These are phyloP conservation scores for Cherax destructor DNA, from an alignment of 1,140 invertebrate species.

Conservation along the genomic window DNA sequence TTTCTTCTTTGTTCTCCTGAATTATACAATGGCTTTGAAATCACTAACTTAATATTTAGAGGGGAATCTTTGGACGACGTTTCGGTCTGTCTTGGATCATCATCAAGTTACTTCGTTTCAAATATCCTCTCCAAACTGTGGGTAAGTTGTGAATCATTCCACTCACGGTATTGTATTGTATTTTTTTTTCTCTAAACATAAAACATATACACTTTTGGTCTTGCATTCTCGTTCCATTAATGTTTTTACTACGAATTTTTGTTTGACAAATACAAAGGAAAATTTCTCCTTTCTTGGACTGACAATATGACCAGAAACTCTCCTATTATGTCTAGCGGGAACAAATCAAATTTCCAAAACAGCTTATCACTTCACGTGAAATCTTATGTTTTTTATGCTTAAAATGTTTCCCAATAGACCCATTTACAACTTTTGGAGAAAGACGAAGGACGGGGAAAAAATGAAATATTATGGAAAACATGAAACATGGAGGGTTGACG, in stretches of 20 bases:
- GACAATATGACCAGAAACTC: constrained; percentile 3
- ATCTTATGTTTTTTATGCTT: constrained; percentile 16
- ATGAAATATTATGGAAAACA: constrained; percentile 69
- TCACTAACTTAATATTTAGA: too few relatives aligned
- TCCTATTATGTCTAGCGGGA: not conserved
- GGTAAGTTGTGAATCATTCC: too few relatives aligned
- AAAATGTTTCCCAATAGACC: constrained; percentile 66
- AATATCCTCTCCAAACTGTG: too few relatives aligned
- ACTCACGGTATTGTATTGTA: too few relatives aligned
- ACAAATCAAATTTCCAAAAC: constrained; percentile 13
- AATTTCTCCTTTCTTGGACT: constrained; percentile 7
- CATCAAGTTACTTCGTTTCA: too few relatives aligned
- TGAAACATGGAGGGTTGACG: constrained; percentile 69
- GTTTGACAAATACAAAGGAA: not conserved
- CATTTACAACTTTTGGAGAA: constrained; percentile 60
- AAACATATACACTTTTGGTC: too few relatives aligned
- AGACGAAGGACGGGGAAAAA: constrained; percentile 45
- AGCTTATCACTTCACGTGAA: not conserved
- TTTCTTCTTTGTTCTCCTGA: too few relatives aligned
- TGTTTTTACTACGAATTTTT: not conserved
- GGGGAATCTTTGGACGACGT: too few relatives aligned
- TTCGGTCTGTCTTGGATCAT: too few relatives aligned
- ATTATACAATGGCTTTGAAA: too few relatives aligned
- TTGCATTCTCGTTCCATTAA: not conserved
- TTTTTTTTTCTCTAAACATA: too few relatives aligned